Evolutionary conservation across 1,140 invertebrate species (phyloP), one percentile per base, ranked within the genome.

Genomic region (Drosophila serrata): DNA sequence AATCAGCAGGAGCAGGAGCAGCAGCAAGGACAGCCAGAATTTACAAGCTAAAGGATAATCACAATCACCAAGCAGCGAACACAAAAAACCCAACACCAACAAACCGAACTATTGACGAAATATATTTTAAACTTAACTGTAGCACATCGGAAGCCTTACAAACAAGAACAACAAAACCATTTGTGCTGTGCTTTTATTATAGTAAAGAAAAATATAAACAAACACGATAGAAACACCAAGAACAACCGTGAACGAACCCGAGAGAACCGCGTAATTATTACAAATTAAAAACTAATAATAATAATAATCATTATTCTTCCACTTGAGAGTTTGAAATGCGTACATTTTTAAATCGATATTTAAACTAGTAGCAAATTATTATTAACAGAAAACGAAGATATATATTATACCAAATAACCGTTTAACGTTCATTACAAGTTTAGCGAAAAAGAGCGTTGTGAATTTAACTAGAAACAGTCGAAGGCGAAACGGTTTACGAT

Each of bases 11-110:
- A 64, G n/a, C 31, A 74, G 48, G 48, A 40, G 39, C 35, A 81
- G 37, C 37, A 63, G 12, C 27, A 60, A 65, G 55, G 48, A 82
- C 49, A 87, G 72, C 57, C 76, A 88, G 85, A 88, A 88, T 88
- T 90, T 88, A 88, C 64, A 88, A 81, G 84, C 85, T 90, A 88
- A 90, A 75, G 81, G 85, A 88, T 88, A 88, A 88, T 88, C 85
- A 88, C 72, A 87, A 80, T 67, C 76, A 90, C 80, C 79, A 81
- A 48, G 68, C 84, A 84, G 80, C 85, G 74, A 84, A 82, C 49
- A 61, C 43, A 39, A 55, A 63, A 58, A 42, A 29, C 46, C 46
- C 70, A 68, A 48, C 57, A 48, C 63, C 31, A 72, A 45, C 13
- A 51, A 61, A 75, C 63, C 33, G 8, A 61, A 69, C 48, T 37